phyloP scores from a whole-genome alignment of 2,888 invertebrate genomes.

The Theretra japonica region DNA sequence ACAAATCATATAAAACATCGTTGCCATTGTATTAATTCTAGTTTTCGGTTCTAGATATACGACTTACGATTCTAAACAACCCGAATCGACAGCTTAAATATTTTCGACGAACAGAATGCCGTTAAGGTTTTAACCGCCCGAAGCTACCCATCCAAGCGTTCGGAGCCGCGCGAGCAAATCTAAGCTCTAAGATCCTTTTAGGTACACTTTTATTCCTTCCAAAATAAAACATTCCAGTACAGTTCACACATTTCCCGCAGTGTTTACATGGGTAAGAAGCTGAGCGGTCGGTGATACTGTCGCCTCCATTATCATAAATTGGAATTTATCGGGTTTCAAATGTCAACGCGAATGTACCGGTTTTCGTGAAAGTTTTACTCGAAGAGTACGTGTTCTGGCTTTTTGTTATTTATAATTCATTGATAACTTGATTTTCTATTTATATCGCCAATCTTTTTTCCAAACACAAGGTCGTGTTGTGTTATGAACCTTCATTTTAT shows the following conservation, averaged over 20 bases:
- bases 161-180: background rate
- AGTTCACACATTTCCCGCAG: slow-evolving; percentile 22
- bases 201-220: background rate
- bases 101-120: background rate
- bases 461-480: too few relatives aligned
- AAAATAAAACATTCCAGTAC: slow-evolving; percentile 18
- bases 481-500: too few relatives aligned
- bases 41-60: background rate
- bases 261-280: slow-evolving; percentile 28
- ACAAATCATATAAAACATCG: background rate
- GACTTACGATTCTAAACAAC: background rate
- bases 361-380: slow-evolving; percentile 10
- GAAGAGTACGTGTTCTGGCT: background rate
- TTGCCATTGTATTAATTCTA: too few relatives aligned
- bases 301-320: slow-evolving; percentile 42
- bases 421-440: background rate
- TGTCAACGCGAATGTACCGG: slow-evolving; percentile 25
- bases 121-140: slow-evolving; percentile 7
- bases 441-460: too few relatives aligned
- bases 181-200: slow-evolving; percentile 10
- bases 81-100: background rate
- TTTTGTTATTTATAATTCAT: background rate
- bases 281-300: slow-evolving; percentile 21
- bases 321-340: slow-evolving; percentile 40
- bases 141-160: background rate